Evolutionary conservation across 2,888 invertebrate genomes (phyloP), one percentile per base, ranked within the genome.

Genomic region (Drosophila macrospina): DNA sequence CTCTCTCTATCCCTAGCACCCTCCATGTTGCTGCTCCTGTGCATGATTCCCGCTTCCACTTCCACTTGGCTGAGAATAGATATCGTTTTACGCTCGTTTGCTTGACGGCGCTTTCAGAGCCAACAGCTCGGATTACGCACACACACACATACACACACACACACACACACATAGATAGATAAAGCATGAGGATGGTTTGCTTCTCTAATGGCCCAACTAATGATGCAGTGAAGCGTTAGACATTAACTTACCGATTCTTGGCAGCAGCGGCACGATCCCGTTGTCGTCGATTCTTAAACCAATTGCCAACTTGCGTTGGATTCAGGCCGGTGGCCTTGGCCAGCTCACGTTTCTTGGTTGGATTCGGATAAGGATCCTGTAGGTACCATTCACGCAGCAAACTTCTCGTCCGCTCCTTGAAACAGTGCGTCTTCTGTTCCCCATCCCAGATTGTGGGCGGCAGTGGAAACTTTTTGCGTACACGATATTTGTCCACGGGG

Each of bases 381-480:
- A 99, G 95, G 93, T 99, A 99, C 98, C 99, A 99, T 93, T 99
- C 99, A 71, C 99, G 93, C 78, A 99, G 94, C 80, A 99, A 93
- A 86, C 98, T 97, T 81, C 99, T 93, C 90, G 99, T 99, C 76
- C 98, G 93, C 93, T 99, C 97, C 94, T 98, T 98, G 93, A 98
- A 98, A 92, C 98, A 98, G 91, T 98, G 98, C 11, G 97, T 98
- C 93, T 98, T 98, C 92, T 98, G 98, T 90, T 98, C 98, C 47
- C 98, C 98, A 92, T 98, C 98, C 98, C 98, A 98, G 80, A 98
- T 98, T 47, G 97, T 98, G 52, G 97, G 93, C 44, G 98, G 98
- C 90, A 98, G 92, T 0, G 98, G 98, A 90, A 96, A 98, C 95
- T 98, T 98, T 94, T 98, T 98, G 45, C 98, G 93, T 45, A 98